Conservation (phyloP, 2,888 invertebrate species). For the Sarcophaga carnaria region DNA sequence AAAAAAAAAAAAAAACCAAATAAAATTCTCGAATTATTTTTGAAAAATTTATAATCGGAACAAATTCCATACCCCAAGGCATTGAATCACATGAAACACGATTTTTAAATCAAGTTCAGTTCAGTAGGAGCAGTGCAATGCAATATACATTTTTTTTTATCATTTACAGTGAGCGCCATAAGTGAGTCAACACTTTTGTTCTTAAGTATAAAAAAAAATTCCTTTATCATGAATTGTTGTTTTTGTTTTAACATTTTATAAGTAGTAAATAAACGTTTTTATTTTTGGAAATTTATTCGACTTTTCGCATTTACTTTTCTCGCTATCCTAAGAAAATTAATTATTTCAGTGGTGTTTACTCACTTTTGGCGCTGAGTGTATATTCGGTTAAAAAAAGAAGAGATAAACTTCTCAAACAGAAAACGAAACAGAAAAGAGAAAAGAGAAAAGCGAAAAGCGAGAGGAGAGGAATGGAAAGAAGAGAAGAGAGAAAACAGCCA, state of each 20-base stretch:
- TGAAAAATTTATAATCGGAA: too few species aligned
- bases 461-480: background rate
- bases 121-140: background rate
- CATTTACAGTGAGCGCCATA: too few species aligned
- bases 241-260: background rate
- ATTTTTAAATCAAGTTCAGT: constrained; percentile 45
- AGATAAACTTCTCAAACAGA: background rate
- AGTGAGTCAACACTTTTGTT: too few species aligned
- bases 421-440: background rate
- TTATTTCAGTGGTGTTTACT: too few species aligned
- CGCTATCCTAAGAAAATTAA: too few species aligned
- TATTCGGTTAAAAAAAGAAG: background rate
- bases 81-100: background rate
- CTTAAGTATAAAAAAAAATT: too few species aligned
- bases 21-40: too few species aligned
- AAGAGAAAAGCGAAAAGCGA: background rate
- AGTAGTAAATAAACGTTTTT: too few species aligned
- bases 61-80: too few species aligned
- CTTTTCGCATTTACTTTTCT: too few species aligned
- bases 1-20: too few species aligned
- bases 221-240: background rate
- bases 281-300: too few species aligned
- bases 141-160: background rate
- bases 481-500: background rate
- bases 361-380: background rate